Percentiles rank a stretch among this genome's conserved stretches.
Evolutionary conservation across 2,797 vertebrate genomes (phyloP).

Genomic region (Otolemur crassicaudatus): DNA sequence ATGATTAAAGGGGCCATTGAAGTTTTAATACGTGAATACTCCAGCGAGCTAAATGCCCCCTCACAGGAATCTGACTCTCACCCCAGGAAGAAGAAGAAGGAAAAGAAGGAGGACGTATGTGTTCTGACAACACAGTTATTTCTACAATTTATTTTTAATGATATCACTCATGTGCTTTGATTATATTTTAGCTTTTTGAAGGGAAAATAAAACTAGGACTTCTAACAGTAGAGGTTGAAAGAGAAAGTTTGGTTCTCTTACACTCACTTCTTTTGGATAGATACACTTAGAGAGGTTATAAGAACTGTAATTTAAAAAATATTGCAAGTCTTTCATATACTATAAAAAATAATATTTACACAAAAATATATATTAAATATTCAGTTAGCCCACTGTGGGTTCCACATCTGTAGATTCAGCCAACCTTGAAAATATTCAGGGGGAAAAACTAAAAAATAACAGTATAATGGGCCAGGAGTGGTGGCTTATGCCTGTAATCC

Average conservation of each 20-base stretch:
- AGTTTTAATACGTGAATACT: slow-evolving; percentile 97
- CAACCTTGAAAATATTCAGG: background rate
- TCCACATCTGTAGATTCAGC: background rate
- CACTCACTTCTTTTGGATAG: background rate
- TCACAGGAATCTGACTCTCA: slow-evolving; percentile 97
- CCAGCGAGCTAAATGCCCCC: slow-evolving; percentile 97
- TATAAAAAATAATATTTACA: background rate
- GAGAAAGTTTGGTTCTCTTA: background rate
- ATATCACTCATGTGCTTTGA: slow-evolving; percentile 77
- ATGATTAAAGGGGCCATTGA: slow-evolving; percentile 97
- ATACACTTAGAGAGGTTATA: background rate
- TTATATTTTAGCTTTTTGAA: slow-evolving; percentile 82
- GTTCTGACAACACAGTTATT: slow-evolving; percentile 87
- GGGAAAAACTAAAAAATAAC: background rate
- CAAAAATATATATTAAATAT: background rate
- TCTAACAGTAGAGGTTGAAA: slow-evolving; percentile 67
- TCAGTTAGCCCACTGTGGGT: background rate
- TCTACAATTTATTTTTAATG: slow-evolving; percentile 84
- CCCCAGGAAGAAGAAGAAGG: slow-evolving; percentile 97
- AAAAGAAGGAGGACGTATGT: slow-evolving; percentile 98
- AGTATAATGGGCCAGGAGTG: background rate
- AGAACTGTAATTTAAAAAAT: background rate
- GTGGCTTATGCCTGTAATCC: no score
- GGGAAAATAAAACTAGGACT: slow-evolving; percentile 83
- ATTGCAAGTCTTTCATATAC: background rate